Evolutionary conservation across 1,140 invertebrate genomes (phyloP), one percentile per base, ranked within the genome.

Genomic region (Gonatopus flavifemur): DNA sequence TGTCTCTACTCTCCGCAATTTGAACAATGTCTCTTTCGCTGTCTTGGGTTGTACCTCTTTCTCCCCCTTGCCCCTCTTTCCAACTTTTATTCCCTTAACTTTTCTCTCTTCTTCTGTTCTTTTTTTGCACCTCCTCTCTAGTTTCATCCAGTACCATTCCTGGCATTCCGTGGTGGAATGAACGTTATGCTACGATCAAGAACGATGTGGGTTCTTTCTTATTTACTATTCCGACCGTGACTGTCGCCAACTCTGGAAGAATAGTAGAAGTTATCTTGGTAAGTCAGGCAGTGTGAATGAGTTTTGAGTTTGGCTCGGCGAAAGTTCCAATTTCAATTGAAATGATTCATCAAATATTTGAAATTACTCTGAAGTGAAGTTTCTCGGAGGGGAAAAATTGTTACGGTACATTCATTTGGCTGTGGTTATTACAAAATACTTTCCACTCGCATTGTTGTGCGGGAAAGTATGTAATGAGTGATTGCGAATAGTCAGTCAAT

Each of bases 1-100:
- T 72, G 70, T 71, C 69, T 71, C 69, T 52, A 67, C 70, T 71
- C 70, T 65, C 62, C 66, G 62, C 70, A 72, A 71, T 72, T 71
- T 70, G 66, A 72, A 72, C 70, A 72, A 72, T 70, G 68, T 71
- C 68, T 63, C 66, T 63, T 64, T 66, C 64, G 56, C 54, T 56
- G 60, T 57, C 47, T 35, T 52, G 43, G n/a, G n/a, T n/a, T n/a
- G n/a, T n/a, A 16, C 40, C 35, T 24, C 37, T 31, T 36, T 48
- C 36, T 43, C 36, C 32, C 28, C 37, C 37, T 33, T 18, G 21
- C 30, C 22, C 22, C 21, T 16, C 13, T 13, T n/a, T 2, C 20
- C 30, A 9, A 10, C 31, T 9, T 12, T 31, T 12, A 22, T 20
- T 16, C 18, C 31, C 24, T 36, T 32, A 12, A 20, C 3, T 20